A percentile compares a stretch with the other conserved stretches of the same genome.
These are phyloP conservation scores for Idaea straminata DNA, from an alignment of 2,888 invertebrate species.

Conservation along the genomic window DNA sequence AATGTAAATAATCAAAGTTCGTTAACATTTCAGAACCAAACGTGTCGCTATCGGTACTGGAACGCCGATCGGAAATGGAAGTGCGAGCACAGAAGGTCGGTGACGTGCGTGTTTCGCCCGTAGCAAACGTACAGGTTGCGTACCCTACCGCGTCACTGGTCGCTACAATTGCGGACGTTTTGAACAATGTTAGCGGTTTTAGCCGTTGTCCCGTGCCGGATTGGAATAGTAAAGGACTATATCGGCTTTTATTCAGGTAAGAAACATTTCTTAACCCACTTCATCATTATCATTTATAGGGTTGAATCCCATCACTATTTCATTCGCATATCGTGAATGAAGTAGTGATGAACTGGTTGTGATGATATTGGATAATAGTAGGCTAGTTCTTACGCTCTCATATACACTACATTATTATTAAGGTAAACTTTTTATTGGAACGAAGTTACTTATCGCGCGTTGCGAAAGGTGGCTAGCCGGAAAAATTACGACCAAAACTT, in stretches of 20 bases:
- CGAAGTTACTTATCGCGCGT: no score
- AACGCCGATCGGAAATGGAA: slow-evolving; percentile 60
- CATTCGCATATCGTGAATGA: no score
- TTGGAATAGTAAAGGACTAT: slow-evolving; percentile 67
- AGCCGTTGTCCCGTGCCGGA: slow-evolving; percentile 50
- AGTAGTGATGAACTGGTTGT: no score
- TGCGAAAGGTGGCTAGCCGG: no score
- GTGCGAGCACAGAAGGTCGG: slow-evolving; percentile 61
- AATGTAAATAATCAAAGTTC: not conserved
- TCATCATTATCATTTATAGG: no score
- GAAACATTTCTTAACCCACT: not conserved
- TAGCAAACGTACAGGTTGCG: slow-evolving; percentile 18
- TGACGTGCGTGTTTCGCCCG: slow-evolving; percentile 47
- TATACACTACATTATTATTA: no score
- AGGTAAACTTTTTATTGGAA: no score
- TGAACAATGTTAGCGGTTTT: slow-evolving; percentile 57
- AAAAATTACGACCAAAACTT: no score
- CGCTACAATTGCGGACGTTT: slow-evolving; percentile 48
- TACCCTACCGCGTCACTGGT: slow-evolving; percentile 58
- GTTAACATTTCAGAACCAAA: slow-evolving; percentile 56
- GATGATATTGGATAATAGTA: no score
- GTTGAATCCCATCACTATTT: no score
- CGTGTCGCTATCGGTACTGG: slow-evolving; percentile 57
- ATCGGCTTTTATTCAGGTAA: slow-evolving; percentile 65
- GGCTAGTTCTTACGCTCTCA: no score